Base-by-base conservation (phyloP, 2,888 invertebrate genomes). In the Zaprionus obscuricornis region DNA sequence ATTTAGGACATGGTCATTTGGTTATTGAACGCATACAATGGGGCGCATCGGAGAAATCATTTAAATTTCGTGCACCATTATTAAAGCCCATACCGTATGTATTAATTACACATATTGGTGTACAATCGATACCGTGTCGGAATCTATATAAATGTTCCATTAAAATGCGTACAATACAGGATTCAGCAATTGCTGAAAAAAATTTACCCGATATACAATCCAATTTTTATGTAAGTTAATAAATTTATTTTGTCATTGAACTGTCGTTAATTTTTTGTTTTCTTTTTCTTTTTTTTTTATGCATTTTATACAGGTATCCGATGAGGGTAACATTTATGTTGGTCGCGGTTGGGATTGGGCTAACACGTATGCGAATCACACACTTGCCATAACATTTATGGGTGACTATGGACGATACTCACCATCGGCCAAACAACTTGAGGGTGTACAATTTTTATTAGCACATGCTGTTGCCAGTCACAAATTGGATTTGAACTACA, bases 301-400 rank as follows among this genome's bases (percentile, higher is more conserved):
- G 34, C 17, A 13, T 18, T 6, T 22, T 43, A 14, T 14, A 10
- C 68, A 82, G 69, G 90, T 93, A 46, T 92, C 92, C 3, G 91
- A 91, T 24, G 93, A 93, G 86, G 92, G 92, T 4, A 90, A 90
- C 59, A 87, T 92, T 22, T 92, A 92, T 74, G 91, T 91, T 39
- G 92, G 92, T 18, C 89, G 92, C 55, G 92, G 92, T 62, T 92
- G 91, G 92, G 89, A 90, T 55, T 89, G 88, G 29, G 90, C 90
- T 40, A 93, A 92, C 55, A 91, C 92, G 24, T 92, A 92, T 81
- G 90, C 90, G 11, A 90, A 89, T 82, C 89, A 89, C 47, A 89
- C 91, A 34, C 87, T 92, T 57, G 90, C 90, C 2, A 88, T 92
- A 27, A 89, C 90, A 54, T 91, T 92, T 67, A 90, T 92, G 83